Conservation (phyloP, 2,888 invertebrate species). For the Piscicola geometra region DNA sequence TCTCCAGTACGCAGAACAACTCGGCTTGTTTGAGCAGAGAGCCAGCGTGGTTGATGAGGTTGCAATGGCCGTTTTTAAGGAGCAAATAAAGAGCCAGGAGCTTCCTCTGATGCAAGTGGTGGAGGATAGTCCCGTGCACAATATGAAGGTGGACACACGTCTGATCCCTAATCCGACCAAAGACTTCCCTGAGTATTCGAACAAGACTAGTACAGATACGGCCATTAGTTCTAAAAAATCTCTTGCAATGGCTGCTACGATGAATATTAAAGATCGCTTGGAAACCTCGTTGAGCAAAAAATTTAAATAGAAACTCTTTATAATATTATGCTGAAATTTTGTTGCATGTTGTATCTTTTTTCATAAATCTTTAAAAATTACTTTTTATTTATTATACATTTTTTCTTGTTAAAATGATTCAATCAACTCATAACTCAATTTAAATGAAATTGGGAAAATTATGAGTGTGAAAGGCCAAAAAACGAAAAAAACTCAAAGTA, state of each 20-base stretch:
- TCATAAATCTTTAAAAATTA: too few species aligned
- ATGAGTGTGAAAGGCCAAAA: too few species aligned
- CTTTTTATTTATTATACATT: too few species aligned
- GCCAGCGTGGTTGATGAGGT: background rate
- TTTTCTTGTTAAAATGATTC: too few species aligned
- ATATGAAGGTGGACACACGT: background rate
- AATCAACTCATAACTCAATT: too few species aligned
- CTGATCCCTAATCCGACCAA: conserved; percentile 19
- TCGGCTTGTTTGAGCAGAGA: background rate
- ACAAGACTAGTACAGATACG: background rate
- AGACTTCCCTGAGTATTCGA: conserved; percentile 12
- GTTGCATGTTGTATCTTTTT: too few species aligned
- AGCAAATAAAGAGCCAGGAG: background rate
- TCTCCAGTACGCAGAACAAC: background rate
- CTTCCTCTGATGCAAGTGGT: background rate
- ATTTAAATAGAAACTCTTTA: too few species aligned
- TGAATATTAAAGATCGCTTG: background rate
- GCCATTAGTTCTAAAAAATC: background rate
- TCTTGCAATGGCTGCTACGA: background rate
- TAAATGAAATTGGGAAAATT: too few species aligned
- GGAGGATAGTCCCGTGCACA: background rate
- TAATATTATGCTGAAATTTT: too few species aligned
- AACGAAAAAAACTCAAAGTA: too few species aligned
- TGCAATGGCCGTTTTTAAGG: background rate
- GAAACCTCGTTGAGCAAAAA: background rate